These are phyloP conservation scores for Spodoptera litura DNA, from an alignment of 1,140 invertebrate genomes.

Conservation along the genomic window DNA sequence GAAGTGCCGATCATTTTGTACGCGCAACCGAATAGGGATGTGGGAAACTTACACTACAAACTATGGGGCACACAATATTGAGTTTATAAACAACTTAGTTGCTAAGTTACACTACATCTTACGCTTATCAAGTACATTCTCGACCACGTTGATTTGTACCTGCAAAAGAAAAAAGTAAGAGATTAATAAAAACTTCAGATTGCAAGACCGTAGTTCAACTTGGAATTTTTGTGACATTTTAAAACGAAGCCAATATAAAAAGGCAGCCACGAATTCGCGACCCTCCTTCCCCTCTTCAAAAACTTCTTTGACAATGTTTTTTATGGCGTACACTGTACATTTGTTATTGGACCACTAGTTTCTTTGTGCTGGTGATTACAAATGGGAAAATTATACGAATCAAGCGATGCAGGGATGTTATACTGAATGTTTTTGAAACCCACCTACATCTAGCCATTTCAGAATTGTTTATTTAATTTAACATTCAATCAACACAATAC, in stretches of 20 bases:
- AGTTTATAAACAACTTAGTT: slow-evolving; percentile 2
- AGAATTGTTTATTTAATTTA: too few species aligned
- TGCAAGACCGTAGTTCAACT: not conserved
- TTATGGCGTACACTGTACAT: slow-evolving; percentile 1
- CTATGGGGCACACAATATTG: not conserved
- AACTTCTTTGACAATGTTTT: slow-evolving; percentile 7
- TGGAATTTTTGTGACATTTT: slow-evolving; percentile 22
- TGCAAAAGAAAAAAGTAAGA: slow-evolving; percentile 10
- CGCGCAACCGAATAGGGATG: slow-evolving; percentile 5
- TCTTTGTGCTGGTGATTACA: slow-evolving; percentile 21
- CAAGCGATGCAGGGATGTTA: not conserved
- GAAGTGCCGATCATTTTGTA: slow-evolving; percentile 14
- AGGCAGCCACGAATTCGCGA: slow-evolving; percentile 19
- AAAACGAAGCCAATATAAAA: slow-evolving; percentile 30
- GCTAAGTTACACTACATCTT: slow-evolving; percentile 6
- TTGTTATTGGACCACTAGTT: slow-evolving; percentile 19
- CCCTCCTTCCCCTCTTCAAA: not conserved
- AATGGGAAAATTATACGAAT: slow-evolving; percentile 33
- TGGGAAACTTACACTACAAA: not conserved
- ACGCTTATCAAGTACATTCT: slow-evolving; percentile 14
- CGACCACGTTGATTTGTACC: slow-evolving; percentile 10
- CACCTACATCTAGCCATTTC: too few species aligned
- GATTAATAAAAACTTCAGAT: slow-evolving; percentile 8
- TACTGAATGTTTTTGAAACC: too few species aligned
- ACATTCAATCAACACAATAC: too few species aligned